A percentile compares a stretch with the other conserved stretches of the same genome.
phyloP scores from a whole-genome alignment of 2,113 vertebrate genomes.

The Crypturellus undulatus region DNA sequence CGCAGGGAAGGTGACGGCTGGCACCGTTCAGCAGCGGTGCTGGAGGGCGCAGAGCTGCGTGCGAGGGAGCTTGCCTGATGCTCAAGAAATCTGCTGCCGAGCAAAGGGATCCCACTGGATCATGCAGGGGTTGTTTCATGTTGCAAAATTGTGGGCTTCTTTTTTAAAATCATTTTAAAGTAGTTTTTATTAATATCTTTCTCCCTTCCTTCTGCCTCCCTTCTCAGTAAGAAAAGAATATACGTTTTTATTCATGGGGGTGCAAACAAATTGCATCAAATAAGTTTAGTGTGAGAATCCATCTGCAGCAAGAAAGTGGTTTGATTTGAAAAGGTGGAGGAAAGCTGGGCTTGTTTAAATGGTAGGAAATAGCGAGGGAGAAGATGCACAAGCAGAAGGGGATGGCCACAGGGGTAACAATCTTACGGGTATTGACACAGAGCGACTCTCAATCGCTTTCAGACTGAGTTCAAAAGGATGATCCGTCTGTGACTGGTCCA shows the following conservation, averaged over 20 bases:
- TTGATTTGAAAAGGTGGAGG: neutral
- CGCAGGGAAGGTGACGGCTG: neutral
- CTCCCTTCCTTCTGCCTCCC: neutral
- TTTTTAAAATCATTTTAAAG: fast-evolving
- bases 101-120: neutral
- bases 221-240: neutral
- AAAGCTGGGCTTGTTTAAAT: neutral
- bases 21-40: neutral
- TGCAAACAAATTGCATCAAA: neutral
- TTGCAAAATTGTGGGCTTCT: neutral
- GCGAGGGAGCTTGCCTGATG: neutral
- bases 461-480: neutral
- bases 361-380: neutral
- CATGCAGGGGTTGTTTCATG: neutral
- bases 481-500: neutral
- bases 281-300: neutral
- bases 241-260: neutral
- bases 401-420: too few species aligned
- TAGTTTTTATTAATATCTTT: neutral
- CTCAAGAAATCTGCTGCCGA: neutral
- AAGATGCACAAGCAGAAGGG: neutral
- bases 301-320: neutral
- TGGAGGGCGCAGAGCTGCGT: neutral
- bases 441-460: neutral
- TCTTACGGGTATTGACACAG: neutral